Evolutionary conservation across 1,140 invertebrate species (phyloP), one percentile per base, ranked within the genome.

Genomic region (Brachionus manjavacas): DNA sequence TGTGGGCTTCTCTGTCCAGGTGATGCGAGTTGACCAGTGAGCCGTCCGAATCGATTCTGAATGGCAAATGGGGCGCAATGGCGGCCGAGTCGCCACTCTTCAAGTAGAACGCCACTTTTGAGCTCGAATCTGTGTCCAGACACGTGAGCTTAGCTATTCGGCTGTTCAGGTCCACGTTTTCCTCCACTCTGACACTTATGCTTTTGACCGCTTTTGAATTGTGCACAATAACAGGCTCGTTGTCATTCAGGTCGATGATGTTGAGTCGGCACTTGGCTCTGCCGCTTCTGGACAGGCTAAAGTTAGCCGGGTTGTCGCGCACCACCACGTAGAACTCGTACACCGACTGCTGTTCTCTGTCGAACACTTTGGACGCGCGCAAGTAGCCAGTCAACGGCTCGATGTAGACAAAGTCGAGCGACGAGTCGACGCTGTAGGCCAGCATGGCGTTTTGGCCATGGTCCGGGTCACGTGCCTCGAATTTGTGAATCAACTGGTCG

Each of bases 401-500:
- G 28, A 76, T 49, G 14, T 76, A 76, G 6, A 76, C 41, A 76
- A 49, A 76, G 12, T 76, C 43, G 28, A 49, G 39, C 6, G 12
- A 12, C 0, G 72, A n/a, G 16, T 76, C 72, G 0, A 76, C 2
- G 7, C 7, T 25, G 25, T 76, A 76, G 8, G 49, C n/a, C n/a
- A 76, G 0, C 20, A 49, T 23, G 20, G 41, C 72, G 49, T 76
- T 76, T 76, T 76, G 41, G 41, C 4, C 39, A 12, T 6, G 8
- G 25, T 76, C 72, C 0, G 25, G 43, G 11, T 76, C 72, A 14
- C 23, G 11, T 11, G 72, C 72, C 28, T 76, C 43, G 31, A 76
- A 76, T 49, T 76, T 76, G 14, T 76, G 72, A 14, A 76, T 84
- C 66, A 84, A 84, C 11, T 84, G 81, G 11, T 55, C 81, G 7